These are phyloP conservation scores for Stegophylla sp. DNA, from an alignment of 2,888 invertebrate species.

Conservation along the genomic window DNA sequence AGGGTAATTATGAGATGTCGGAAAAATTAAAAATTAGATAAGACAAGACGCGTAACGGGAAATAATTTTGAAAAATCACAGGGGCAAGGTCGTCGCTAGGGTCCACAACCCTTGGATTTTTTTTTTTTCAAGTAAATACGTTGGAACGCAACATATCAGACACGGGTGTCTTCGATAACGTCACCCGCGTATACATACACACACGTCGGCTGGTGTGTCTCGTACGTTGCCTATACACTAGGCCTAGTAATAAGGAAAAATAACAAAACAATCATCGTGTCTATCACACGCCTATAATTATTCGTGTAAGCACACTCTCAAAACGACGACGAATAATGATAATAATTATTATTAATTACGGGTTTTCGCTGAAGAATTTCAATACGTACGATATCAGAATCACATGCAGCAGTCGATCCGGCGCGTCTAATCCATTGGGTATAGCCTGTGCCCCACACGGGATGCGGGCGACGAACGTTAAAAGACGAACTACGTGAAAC, in stretches of 20 bases:
- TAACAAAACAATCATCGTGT: neutral
- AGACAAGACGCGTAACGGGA: neutral
- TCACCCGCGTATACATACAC: neutral
- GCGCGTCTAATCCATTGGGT: too few species aligned
- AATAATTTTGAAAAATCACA: neutral
- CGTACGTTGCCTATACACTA: slow-evolving; percentile 52
- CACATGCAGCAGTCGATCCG: too few species aligned
- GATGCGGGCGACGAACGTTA: too few species aligned
- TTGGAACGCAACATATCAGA: slow-evolving; percentile 54
- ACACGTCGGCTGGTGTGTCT: neutral
- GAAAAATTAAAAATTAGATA: neutral
- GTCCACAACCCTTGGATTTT: too few species aligned
- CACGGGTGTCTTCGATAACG: slow-evolving; percentile 39
- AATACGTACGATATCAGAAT: neutral
- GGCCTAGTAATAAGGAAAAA: slow-evolving; percentile 6
- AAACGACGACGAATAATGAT: neutral
- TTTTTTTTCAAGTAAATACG: neutral
- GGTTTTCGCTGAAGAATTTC: too few species aligned
- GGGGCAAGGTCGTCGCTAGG: too few species aligned
- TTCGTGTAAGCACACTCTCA: slow-evolving; percentile 19
- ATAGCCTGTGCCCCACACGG: too few species aligned
- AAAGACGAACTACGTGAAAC: neutral
- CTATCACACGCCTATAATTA: slow-evolving; percentile 22
- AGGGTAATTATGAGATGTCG: too few species aligned
- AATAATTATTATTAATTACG: neutral